Percentiles rank a stretch among this genome's conserved stretches.
Conservation (phyloP, 2,113 vertebrate species). For the Clinocottus analis region DNA sequence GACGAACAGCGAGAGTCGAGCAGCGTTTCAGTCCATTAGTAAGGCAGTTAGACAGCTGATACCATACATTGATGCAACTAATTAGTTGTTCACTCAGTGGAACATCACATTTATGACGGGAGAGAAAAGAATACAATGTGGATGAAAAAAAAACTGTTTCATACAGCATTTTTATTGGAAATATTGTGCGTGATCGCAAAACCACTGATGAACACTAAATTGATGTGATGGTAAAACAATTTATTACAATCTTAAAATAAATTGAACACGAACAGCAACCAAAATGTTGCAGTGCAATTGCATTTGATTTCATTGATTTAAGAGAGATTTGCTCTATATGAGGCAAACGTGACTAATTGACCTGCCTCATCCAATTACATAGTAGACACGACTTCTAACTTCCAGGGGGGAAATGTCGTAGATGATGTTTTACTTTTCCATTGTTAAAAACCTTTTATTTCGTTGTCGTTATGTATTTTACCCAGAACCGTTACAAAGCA, state of each 20-base stretch:
- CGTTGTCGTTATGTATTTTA: not conserved
- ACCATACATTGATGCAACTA: slow-evolving; percentile 3
- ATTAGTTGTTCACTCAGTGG: slow-evolving; percentile 16
- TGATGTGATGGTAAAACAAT: not conserved
- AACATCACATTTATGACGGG: not conserved
- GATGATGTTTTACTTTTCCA: too few relatives aligned
- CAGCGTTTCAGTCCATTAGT: slow-evolving; percentile 44
- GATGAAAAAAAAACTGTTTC: not conserved
- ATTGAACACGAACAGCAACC: not conserved
- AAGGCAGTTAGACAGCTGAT: slow-evolving; percentile 21
- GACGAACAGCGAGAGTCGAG: slow-evolving; percentile 9
- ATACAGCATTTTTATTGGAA: not conserved
- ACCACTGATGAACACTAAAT: not conserved
- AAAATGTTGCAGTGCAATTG: not conserved
- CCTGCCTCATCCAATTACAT: not conserved
- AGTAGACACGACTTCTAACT: not conserved
- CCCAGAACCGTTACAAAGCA: not conserved
- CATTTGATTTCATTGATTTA: not conserved
- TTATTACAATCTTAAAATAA: not conserved
- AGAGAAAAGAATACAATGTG: not conserved
- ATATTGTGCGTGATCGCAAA: not conserved
- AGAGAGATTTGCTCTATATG: not conserved
- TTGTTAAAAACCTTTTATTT: not conserved
- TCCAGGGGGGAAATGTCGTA: too few relatives aligned
- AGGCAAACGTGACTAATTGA: too few relatives aligned